These are phyloP conservation scores for Australoheros scitulus DNA, from an alignment of 2,113 vertebrate genomes.

Conservation along the genomic window DNA sequence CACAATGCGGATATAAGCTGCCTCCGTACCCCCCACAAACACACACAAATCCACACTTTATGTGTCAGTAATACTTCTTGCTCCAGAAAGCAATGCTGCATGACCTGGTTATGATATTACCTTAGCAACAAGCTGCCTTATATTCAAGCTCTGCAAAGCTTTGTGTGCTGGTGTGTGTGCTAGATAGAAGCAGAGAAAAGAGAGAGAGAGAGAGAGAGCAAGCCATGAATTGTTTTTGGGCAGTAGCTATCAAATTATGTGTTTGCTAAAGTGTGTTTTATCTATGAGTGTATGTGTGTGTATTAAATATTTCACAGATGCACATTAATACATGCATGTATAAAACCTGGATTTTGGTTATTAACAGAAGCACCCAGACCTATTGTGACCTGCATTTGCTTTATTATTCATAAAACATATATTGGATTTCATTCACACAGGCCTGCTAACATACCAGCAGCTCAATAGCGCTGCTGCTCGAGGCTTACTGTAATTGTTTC, in stretches of 20 bases:
- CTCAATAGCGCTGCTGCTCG: constrained; percentile 39
- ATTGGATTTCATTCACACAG: constrained; percentile 48
- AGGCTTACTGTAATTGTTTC: constrained; percentile 60
- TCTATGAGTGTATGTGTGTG: too few species aligned
- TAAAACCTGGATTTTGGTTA: constrained; percentile 33
- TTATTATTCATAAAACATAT: constrained; percentile 41
- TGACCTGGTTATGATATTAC: constrained; percentile 57
- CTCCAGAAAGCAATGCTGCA: constrained; percentile 32
- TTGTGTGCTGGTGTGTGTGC: not conserved
- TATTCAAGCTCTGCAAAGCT: constrained; percentile 6
- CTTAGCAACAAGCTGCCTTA: constrained; percentile 51
- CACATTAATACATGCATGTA: not conserved
- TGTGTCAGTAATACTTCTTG: constrained; percentile 33
- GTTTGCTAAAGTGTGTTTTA: not conserved
- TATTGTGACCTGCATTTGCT: constrained; percentile 1
- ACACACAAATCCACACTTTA: not conserved
- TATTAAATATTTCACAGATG: not conserved
- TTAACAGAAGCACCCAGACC: not conserved
- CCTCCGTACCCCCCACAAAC: not conserved
- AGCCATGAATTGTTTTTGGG: not conserved
- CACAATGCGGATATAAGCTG: not conserved
- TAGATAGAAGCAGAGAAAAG: not conserved
- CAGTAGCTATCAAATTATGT: not conserved
- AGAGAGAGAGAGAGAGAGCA: not conserved
- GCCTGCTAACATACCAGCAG: constrained; percentile 30